A percentile compares a stretch with the other conserved stretches of the same genome.
Evolutionary conservation across 2,888 invertebrate species (phyloP).

Genomic region (Lamproptera curius): DNA sequence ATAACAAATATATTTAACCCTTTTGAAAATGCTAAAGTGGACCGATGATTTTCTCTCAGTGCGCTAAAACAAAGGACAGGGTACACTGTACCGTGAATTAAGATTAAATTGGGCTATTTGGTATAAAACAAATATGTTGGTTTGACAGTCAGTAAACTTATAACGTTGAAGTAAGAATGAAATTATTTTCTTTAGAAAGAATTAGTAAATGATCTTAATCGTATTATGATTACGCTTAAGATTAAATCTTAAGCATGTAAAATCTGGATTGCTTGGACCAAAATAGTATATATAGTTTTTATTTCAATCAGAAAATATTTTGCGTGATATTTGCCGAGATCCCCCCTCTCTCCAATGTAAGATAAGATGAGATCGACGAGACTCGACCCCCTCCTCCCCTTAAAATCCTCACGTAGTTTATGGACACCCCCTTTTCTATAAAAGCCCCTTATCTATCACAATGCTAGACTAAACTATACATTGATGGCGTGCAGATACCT

Average conservation of each 20-base stretch:
- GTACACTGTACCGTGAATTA: background rate
- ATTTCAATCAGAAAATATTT: slow-evolving; percentile 6
- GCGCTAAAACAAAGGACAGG: too few relatives aligned
- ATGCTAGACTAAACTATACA: too few relatives aligned
- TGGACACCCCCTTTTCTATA: too few relatives aligned
- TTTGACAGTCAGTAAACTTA: background rate
- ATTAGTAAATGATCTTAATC: background rate
- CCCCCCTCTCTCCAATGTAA: slow-evolving; percentile 17
- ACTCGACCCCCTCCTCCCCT: background rate
- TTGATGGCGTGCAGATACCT: too few relatives aligned
- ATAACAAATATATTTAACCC: too few relatives aligned
- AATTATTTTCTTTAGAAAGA: background rate
- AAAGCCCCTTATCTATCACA: too few relatives aligned
- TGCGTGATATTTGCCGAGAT: slow-evolving; percentile 15
- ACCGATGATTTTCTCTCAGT: too few relatives aligned
- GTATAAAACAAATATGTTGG: background rate
- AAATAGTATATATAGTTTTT: slow-evolving; percentile 6
- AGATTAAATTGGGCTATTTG: background rate
- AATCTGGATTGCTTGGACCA: slow-evolving; percentile 18
- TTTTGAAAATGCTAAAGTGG: too few relatives aligned
- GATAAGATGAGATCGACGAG: slow-evolving; percentile 17
- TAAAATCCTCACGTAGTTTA: background rate
- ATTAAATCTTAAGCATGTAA: background rate
- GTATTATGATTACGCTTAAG: background rate
- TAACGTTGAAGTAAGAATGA: background rate